Evolutionary conservation across 2,113 vertebrate genomes (phyloP).

Genomic region (Bungarus multicinctus): DNA sequence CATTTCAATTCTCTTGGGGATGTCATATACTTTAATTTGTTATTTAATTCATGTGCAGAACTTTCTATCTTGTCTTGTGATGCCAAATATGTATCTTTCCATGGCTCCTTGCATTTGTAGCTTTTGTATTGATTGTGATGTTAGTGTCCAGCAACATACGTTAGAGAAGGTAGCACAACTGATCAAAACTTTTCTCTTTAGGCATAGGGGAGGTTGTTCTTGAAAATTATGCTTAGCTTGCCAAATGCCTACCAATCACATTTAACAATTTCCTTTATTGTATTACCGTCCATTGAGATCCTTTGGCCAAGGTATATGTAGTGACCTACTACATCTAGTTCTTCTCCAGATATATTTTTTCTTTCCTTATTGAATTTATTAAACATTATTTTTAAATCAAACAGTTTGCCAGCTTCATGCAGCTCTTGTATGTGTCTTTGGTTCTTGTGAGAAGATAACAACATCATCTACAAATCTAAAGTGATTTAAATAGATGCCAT

Average conservation of each 20-base stretch:
- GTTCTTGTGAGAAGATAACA: not conserved
- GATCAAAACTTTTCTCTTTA: too few relatives aligned
- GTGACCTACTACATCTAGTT: not conserved
- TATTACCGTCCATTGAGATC: not conserved
- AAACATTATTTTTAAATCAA: not conserved
- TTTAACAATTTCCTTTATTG: not conserved
- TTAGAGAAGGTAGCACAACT: too few relatives aligned
- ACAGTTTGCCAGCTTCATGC: not conserved
- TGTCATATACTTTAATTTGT: not conserved
- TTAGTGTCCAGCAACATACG: too few relatives aligned
- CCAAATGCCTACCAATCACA: too few relatives aligned
- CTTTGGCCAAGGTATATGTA: not conserved
- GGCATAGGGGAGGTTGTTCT: too few relatives aligned
- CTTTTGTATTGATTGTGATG: too few relatives aligned
- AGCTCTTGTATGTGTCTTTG: not conserved
- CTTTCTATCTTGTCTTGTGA: too few relatives aligned
- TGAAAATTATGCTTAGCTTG: too few relatives aligned
- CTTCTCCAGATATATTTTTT: not conserved
- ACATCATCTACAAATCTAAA: not conserved
- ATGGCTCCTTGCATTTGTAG: too few relatives aligned
- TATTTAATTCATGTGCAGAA: not conserved
- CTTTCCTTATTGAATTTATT: not conserved
- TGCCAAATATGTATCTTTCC: too few relatives aligned
- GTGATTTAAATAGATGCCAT: not conserved
- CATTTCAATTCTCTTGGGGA: not conserved